phyloP scores from a whole-genome alignment of 2,888 invertebrate species.

The Liopterus haemorrhoidalis region DNA sequence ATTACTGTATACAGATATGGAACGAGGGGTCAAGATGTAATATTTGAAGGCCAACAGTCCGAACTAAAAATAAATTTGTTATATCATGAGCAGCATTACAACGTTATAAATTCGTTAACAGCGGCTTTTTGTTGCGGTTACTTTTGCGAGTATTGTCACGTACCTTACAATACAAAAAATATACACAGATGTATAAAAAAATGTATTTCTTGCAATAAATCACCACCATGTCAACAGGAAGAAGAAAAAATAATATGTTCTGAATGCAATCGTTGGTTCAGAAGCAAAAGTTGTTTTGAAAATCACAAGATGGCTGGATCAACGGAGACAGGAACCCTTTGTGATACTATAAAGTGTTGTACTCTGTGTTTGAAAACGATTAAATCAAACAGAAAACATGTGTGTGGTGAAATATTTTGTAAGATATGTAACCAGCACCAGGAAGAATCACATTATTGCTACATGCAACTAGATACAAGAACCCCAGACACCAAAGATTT shows the following conservation, averaged over 20 bases:
- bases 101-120: too few species aligned
- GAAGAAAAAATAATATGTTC: too few species aligned
- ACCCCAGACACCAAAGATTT: neutral
- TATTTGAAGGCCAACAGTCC: slow-evolving; percentile 22
- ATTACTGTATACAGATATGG: slow-evolving; percentile 24
- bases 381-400: slow-evolving; percentile 1
- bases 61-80: slow-evolving; percentile 33
- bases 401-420: slow-evolving; percentile 15
- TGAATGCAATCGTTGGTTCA: slow-evolving; percentile 6
- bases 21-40: too few species aligned
- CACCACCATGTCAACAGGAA: slow-evolving; percentile 22
- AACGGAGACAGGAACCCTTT: neutral
- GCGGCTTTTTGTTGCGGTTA: slow-evolving; percentile 29
- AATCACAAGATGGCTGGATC: slow-evolving; percentile 5
- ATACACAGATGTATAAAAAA: slow-evolving; percentile 18
- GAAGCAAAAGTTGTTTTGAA: slow-evolving; percentile 5
- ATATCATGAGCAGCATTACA: slow-evolving; percentile 26
- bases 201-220: slow-evolving; percentile 8
- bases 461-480: slow-evolving; percentile 14
- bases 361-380: slow-evolving; percentile 22
- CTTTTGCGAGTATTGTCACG: slow-evolving; percentile 30
- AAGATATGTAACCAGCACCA: slow-evolving; percentile 21
- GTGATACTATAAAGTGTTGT: too few species aligned
- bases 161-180: slow-evolving; percentile 25
- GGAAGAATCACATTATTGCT: slow-evolving; percentile 19